Evolutionary conservation across 2,797 vertebrate species (phyloP).

Genomic region (Paramormyrops hopkinsi): DNA sequence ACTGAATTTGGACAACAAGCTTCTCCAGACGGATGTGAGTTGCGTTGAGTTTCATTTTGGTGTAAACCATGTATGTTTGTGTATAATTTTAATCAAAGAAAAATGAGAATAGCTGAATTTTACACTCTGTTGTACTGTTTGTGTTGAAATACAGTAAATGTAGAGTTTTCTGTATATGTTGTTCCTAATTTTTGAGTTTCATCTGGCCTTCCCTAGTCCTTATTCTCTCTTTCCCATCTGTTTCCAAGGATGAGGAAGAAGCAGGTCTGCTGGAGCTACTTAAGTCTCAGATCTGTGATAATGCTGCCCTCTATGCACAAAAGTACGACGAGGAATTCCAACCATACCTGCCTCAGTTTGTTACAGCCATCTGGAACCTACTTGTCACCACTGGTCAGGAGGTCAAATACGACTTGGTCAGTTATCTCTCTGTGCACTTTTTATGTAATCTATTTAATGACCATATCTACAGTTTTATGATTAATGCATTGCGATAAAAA

Average conservation of each 20-base stretch:
- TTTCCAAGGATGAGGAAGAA: conserved; percentile 88
- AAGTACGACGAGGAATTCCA: conserved; percentile 99
- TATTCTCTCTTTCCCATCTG: neutral
- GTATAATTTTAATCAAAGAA: neutral
- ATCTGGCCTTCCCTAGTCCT: neutral
- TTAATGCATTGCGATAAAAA: neutral
- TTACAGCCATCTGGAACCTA: conserved; percentile 97
- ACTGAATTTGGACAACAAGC: conserved; percentile 94
- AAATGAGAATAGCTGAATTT: neutral
- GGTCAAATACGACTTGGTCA: conserved; percentile 97
- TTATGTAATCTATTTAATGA: neutral
- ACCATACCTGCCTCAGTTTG: conserved; percentile 87
- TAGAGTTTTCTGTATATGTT: neutral
- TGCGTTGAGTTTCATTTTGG: neutral
- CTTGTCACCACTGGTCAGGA: conserved; percentile 93
- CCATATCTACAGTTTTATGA: neutral
- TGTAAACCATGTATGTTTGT: neutral
- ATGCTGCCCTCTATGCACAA: conserved; percentile 93
- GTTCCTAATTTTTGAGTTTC: neutral
- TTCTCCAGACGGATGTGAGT: conserved; percentile 92
- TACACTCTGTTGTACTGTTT: neutral
- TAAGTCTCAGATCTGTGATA: conserved; percentile 98
- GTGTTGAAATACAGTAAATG: neutral
- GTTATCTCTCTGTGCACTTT: conserved; percentile 29
- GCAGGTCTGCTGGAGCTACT: conserved; percentile 90